Conservation (phyloP, 2,888 invertebrate species). For the Lydus trimaculatus region DNA sequence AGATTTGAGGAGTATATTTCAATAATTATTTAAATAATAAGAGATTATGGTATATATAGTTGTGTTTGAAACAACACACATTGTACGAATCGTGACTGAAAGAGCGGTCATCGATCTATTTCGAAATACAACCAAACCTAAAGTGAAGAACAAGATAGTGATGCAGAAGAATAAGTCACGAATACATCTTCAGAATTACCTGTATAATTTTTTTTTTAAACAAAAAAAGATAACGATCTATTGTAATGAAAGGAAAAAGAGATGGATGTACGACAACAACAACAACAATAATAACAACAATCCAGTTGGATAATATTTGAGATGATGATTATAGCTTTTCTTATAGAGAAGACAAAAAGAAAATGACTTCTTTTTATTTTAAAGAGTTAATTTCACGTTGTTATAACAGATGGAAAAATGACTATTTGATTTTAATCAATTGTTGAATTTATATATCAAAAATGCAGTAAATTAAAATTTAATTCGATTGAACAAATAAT, state of each 20-base stretch:
- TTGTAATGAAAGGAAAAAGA: background rate
- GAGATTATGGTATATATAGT: no score
- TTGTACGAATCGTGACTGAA: no score
- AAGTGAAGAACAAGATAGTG: no score
- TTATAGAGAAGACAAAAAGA: background rate
- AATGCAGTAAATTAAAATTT: background rate
- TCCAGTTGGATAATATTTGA: background rate
- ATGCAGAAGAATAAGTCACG: no score
- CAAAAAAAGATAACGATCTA: background rate
- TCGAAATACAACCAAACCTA: no score
- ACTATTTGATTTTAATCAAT: no score
- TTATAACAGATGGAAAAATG: no score
- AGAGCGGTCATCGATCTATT: no score
- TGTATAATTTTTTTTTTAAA: background rate
- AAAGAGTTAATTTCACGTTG: background rate
- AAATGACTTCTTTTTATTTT: background rate
- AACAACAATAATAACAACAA: background rate
- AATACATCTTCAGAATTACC: background rate
- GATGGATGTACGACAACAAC: background rate
- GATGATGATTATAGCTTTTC: background rate
- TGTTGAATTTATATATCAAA: no score
- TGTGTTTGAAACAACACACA: no score
- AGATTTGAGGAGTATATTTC: no score
- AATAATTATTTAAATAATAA: no score
- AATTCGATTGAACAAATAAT: background rate